Base-by-base conservation (phyloP, 1,140 invertebrate genomes). In the Bombus pyrosoma region DNA sequence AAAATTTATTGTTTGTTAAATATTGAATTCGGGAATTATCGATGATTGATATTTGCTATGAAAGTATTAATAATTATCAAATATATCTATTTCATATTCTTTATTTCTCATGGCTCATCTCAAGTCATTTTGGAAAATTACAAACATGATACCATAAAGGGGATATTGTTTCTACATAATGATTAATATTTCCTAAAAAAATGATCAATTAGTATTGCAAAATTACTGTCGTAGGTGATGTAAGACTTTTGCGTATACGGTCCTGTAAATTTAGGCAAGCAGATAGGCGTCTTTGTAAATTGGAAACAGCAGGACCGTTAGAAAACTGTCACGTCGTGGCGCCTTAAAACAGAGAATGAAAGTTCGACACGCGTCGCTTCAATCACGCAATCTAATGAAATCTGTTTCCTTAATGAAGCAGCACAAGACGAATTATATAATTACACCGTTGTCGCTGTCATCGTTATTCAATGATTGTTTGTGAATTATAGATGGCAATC, bases 341-440 rank as follows among this genome's bases (percentile, higher is more conserved):
- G 6, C n/a, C 13, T 86, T 47, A n/a, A 32, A 66, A 53, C 10
- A 71, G 62, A 39, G 85, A 80, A 90, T 64, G 86, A 90, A 90
- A 90, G 88, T 87, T 90, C n/a, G 69, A 73, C 64, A 87, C 69
- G 74, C 79, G 80, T 73, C 59, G 64, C 41, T 32, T 77, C 41
- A 78, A 64, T 85, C 85, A 81, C 78, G 86, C 74, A 88, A 88
- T 62, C 78, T 84, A 88, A 91, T 69, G 62, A 88, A 90, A 88
- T 86, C 64, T 68, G 74, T 71, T 86, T 87, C 71, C 68, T 84
- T 72, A 88, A 86, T 78, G 25, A 43, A 68, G 41, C 15, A 22
- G n/a, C 18, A 59, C 41, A 59, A 85, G n/a, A 64, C 39, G 66
- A 78, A 57, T 87, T 90, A 88, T 41, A 64, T 91, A 91, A 91